Evolutionary conservation across 2,888 invertebrate genomes (phyloP).

Genomic region (Nomada goodeniana): DNA sequence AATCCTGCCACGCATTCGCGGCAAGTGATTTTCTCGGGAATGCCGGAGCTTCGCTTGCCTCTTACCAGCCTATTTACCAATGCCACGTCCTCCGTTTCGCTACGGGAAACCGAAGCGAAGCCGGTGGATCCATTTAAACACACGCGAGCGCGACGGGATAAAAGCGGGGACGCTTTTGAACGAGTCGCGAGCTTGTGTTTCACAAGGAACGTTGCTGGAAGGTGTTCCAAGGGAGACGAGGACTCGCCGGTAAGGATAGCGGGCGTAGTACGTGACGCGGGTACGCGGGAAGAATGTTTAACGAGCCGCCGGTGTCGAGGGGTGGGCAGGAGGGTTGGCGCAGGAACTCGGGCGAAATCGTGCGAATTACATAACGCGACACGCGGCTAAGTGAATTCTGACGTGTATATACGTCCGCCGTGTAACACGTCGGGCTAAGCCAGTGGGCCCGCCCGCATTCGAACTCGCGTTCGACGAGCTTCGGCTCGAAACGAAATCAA

Average conservation of each 20-base stretch:
- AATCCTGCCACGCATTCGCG: background rate
- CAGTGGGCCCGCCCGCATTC: background rate
- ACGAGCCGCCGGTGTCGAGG: slow-evolving; percentile 13
- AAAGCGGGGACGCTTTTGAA: slow-evolving; percentile 22
- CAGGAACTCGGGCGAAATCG: slow-evolving; percentile 33
- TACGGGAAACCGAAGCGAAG: slow-evolving; percentile 15
- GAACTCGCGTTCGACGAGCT: background rate
- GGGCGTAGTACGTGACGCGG: slow-evolving; percentile 30
- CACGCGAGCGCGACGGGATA: slow-evolving; percentile 2
- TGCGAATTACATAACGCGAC: slow-evolving; percentile 46
- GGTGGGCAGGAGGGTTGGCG: background rate
- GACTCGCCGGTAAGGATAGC: slow-evolving; percentile 20
- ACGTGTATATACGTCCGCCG: background rate
- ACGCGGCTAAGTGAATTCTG: slow-evolving; percentile 43
- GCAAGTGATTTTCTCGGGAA: background rate
- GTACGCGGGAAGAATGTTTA: slow-evolving; percentile 49
- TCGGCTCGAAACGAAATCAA: slow-evolving; percentile 36
- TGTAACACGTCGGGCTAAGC: background rate
- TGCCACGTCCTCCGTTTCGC: background rate
- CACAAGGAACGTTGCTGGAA: slow-evolving; percentile 38
- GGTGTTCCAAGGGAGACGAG: slow-evolving; percentile 14
- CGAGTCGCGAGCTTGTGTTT: slow-evolving; percentile 19
- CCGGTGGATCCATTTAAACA: slow-evolving; percentile 17
- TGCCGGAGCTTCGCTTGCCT: background rate
- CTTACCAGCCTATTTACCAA: slow-evolving; percentile 18